Conservation (phyloP, 2,113 vertebrate genomes). For the Lucifuga dentata region DNA sequence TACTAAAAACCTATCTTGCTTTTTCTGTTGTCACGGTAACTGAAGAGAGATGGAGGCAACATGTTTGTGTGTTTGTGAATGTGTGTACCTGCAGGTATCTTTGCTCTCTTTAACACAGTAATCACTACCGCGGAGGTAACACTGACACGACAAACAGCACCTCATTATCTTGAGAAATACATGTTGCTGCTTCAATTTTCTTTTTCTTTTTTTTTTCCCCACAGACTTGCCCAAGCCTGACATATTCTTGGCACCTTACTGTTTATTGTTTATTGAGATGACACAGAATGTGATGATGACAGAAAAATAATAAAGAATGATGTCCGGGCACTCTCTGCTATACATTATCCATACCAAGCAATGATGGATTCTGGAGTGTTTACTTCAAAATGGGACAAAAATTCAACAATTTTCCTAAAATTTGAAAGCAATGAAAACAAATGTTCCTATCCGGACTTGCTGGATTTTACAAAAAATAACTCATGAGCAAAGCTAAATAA, state of each 20-base stretch:
- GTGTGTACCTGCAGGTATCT: constrained; percentile 30
- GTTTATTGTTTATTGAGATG: constrained; percentile 52
- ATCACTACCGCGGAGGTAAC: constrained; percentile 50
- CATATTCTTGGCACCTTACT: constrained; percentile 33
- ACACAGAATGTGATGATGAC: constrained; percentile 23
- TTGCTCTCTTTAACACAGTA: constrained; percentile 34
- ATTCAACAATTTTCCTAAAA: too few relatives aligned
- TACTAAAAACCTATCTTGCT: constrained; percentile 28
- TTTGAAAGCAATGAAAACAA: too few relatives aligned
- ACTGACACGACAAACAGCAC: constrained; percentile 39
- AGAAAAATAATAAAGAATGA: constrained; percentile 20
- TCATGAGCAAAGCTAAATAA: too few relatives aligned
- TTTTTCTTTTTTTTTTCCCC: constrained; percentile 42
- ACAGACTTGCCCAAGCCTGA: constrained; percentile 18
- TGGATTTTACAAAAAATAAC: too few relatives aligned
- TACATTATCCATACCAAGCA: not conserved
- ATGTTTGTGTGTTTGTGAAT: not conserved
- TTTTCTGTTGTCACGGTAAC: constrained; percentile 80
- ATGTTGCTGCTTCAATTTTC: constrained; percentile 36
- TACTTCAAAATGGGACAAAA: too few relatives aligned
- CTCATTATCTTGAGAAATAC: constrained; percentile 60
- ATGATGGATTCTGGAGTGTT: too few relatives aligned
- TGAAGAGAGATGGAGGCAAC: constrained; percentile 9
- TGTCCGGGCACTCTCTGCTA: not conserved
- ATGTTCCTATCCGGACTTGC: too few relatives aligned